A percentile compares a stretch with the other conserved stretches of the same genome.
These are phyloP conservation scores for Pseudochirops cupreus DNA, from an alignment of 2,797 vertebrate genomes.

Conservation along the genomic window DNA sequence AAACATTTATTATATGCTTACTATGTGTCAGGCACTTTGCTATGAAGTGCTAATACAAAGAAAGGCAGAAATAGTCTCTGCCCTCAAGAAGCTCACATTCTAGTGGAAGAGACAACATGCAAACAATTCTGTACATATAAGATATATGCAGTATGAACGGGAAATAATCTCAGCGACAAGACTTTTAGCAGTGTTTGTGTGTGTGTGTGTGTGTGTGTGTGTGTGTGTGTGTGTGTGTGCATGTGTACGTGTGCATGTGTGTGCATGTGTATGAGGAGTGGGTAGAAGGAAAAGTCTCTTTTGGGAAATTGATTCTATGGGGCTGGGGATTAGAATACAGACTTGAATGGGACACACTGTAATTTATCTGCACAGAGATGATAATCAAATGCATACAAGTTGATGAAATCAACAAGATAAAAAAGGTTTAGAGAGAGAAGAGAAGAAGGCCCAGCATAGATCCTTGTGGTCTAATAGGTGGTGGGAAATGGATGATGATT, in stretches of 20 bases:
- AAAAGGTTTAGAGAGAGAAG: too few relatives aligned
- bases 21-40: neutral
- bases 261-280: neutral
- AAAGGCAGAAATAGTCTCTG: neutral
- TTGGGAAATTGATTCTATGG: neutral
- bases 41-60: neutral
- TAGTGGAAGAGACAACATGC: neutral
- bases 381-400: neutral
- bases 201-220: neutral
- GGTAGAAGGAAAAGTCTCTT: neutral
- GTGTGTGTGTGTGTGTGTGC: neutral
- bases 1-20: neutral
- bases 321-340: neutral
- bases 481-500: neutral
- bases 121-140: neutral
- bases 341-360: neutral
- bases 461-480: neutral
- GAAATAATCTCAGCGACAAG: neutral
- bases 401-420: neutral
- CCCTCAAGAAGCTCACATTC: neutral
- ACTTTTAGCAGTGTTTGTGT: neutral
- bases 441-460: too few relatives aligned
- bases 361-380: neutral
- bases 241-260: too few relatives aligned
- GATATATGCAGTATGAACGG: neutral